phyloP scores from a whole-genome alignment of 2,113 vertebrate species.

The Erpornis zantholeuca region DNA sequence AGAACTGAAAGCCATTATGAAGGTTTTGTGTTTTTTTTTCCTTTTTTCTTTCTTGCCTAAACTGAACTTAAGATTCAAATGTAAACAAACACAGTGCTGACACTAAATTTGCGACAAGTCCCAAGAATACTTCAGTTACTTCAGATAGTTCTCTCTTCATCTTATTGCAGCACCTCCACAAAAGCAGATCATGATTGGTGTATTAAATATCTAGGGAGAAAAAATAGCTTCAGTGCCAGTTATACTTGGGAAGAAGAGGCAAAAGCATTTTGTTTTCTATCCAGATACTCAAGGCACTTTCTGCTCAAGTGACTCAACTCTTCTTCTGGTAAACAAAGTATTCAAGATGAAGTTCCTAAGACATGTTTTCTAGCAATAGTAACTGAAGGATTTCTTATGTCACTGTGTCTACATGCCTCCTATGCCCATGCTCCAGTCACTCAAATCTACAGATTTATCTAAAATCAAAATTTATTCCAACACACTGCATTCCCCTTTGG shows the following conservation, averaged over 20 bases:
- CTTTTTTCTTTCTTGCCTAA: neutral
- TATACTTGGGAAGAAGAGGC: neutral
- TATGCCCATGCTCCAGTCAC: neutral
- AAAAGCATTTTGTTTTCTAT: constrained; percentile 22
- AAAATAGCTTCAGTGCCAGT: neutral
- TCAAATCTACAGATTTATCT: constrained; percentile 27
- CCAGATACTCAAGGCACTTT: neutral
- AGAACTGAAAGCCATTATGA: neutral
- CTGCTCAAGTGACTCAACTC: neutral
- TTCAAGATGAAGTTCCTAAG: constrained; percentile 11
- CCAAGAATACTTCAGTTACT: neutral
- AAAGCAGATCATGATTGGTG: neutral
- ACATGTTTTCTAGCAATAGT: neutral
- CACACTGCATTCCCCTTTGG: constrained; percentile 15
- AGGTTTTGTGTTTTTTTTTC: neutral
- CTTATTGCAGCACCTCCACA: neutral
- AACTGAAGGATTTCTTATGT: neutral
- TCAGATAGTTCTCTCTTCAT: neutral
- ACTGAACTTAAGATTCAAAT: neutral
- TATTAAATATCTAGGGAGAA: neutral
- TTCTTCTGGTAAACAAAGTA: constrained; percentile 7
- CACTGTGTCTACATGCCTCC: neutral
- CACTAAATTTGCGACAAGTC: neutral
- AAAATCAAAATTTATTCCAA: constrained; percentile 44
- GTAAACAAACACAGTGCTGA: neutral